Conservation (phyloP, 2,888 invertebrate genomes). For the Patella ulyssiponensis region DNA sequence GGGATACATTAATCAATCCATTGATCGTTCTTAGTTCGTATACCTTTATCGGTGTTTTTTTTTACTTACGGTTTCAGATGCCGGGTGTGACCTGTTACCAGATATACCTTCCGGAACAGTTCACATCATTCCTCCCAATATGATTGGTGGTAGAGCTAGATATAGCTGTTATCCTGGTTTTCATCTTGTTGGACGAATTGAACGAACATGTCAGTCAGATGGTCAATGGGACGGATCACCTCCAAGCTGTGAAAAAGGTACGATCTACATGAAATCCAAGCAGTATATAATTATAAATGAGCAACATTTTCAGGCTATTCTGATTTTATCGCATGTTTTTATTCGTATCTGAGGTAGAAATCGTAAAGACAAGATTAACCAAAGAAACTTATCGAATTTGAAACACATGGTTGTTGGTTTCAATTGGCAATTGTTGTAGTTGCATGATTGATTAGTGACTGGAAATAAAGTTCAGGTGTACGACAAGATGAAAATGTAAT, state of each 20-base stretch:
- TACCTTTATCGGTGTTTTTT: not conserved
- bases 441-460: too few relatives aligned
- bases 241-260: conserved; percentile 58
- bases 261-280: not conserved
- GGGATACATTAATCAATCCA: not conserved
- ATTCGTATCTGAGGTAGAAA: too few relatives aligned
- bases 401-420: too few relatives aligned
- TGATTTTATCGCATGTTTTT: too few relatives aligned
- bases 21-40: not conserved
- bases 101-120: conserved; percentile 50
- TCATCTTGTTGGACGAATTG: conserved; percentile 47
- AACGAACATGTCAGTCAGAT: conserved; percentile 47
- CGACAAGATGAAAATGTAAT: too few relatives aligned
- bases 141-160: conserved; percentile 42
- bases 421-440: too few relatives aligned
- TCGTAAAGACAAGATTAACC: too few relatives aligned
- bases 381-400: too few relatives aligned
- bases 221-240: conserved; percentile 54
- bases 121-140: conserved; percentile 40
- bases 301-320: too few relatives aligned
- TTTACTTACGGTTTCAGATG: conserved; percentile 35
- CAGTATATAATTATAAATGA: too few relatives aligned
- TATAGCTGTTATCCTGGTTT: conserved; percentile 52
- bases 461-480: too few relatives aligned
- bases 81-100: conserved; percentile 50